A percentile compares a stretch with the other conserved stretches of the same genome.
Conservation (phyloP, 2,113 vertebrate species). For the Tor tambroides region DNA sequence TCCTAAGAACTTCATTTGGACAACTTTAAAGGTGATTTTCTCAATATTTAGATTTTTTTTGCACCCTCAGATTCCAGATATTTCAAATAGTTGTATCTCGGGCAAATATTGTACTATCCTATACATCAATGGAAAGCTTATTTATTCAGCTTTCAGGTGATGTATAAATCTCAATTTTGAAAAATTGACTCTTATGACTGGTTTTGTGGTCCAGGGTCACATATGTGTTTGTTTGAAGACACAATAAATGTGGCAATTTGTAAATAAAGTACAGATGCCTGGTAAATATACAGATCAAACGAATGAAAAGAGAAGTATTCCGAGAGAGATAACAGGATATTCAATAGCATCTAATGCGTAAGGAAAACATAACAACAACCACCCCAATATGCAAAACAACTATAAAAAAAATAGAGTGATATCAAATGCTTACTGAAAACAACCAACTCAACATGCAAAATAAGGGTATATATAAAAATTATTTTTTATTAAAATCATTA, state of each 20-base stretch:
- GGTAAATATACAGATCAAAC: conserved; percentile 63
- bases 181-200: too few relatives aligned
- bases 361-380: conserved; percentile 10
- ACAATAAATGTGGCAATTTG: conserved; percentile 9
- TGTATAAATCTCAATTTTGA: too few relatives aligned
- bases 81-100: too few relatives aligned
- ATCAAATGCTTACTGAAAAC: conserved; percentile 39
- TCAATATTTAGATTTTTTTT: too few relatives aligned
- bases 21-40: too few relatives aligned
- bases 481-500: conserved; percentile 70
- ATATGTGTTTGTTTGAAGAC: neutral
- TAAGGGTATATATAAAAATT: neutral
- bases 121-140: too few relatives aligned
- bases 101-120: too few relatives aligned
- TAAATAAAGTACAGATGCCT: conserved; percentile 48
- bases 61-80: too few relatives aligned
- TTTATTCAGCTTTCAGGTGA: too few relatives aligned
- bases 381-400: conserved; percentile 18
- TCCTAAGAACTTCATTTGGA: too few relatives aligned
- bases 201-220: too few relatives aligned
- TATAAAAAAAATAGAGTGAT: neutral
- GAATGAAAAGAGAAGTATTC: conserved; percentile 58
- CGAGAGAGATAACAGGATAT: conserved; percentile 67
- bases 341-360: conserved; percentile 38
- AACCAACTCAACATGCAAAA: conserved; percentile 14